These are phyloP conservation scores for Rhegmatorhina hoffmannsi DNA, from an alignment of 2,113 vertebrate species.

Conservation along the genomic window DNA sequence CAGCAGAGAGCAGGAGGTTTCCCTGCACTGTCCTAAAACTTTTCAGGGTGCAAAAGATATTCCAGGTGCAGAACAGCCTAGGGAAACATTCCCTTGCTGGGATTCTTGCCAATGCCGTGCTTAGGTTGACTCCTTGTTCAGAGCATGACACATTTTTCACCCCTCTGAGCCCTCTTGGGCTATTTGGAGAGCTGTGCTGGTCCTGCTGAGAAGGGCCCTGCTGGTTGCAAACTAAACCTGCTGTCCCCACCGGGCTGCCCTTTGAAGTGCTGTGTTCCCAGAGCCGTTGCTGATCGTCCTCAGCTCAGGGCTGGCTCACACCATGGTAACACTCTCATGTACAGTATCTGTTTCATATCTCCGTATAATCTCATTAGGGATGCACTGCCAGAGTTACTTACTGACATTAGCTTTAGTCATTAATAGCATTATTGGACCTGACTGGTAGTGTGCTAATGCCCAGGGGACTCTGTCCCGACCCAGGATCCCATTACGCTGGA, in stretches of 20 bases:
- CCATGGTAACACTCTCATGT: constrained; percentile 30
- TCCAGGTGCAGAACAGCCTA: background rate
- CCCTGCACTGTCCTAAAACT: background rate
- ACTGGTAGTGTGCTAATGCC: background rate
- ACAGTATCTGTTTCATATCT: constrained; percentile 28
- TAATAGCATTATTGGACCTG: constrained; percentile 34
- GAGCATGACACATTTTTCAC: background rate
- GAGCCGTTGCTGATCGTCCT: background rate
- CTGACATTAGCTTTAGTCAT: constrained; percentile 28
- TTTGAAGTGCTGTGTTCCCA: constrained; percentile 47
- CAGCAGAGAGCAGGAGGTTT: background rate
- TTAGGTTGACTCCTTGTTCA: background rate
- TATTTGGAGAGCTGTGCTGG: constrained; percentile 22
- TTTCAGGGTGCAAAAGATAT: background rate
- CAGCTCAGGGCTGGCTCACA: background rate
- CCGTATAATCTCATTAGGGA: constrained; percentile 35
- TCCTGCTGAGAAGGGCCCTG: constrained; percentile 19
- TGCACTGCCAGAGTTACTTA: constrained; percentile 43
- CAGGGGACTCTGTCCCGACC: background rate
- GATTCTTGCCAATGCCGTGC: background rate
- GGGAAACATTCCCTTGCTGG: background rate
- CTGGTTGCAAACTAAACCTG: constrained; percentile 7
- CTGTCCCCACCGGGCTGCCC: background rate
- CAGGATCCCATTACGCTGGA: background rate
- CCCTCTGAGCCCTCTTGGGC: background rate